These are phyloP conservation scores for Neodiprion virginianus DNA, from an alignment of 1,140 invertebrate genomes.

Conservation along the genomic window DNA sequence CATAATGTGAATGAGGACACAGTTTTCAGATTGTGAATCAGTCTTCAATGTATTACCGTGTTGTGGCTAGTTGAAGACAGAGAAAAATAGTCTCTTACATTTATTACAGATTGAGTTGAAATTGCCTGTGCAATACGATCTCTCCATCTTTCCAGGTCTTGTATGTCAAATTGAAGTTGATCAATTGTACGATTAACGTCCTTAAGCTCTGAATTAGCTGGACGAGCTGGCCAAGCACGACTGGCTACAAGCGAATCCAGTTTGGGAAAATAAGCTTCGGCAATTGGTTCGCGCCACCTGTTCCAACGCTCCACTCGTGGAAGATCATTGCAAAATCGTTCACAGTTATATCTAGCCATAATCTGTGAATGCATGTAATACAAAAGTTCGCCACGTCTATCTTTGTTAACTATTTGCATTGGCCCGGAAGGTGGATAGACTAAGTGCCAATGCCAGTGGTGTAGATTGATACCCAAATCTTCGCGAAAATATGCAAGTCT, in stretches of 20 bases:
- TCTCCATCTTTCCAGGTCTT: constrained; percentile 47
- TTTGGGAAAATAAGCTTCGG: constrained; percentile 47
- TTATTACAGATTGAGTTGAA: constrained; percentile 43
- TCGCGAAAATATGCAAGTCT: constrained; percentile 72
- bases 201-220: constrained; percentile 28
- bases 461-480: constrained; percentile 70
- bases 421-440: constrained; percentile 68
- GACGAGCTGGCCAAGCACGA: constrained; percentile 60
- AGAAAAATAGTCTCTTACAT: constrained; percentile 29
- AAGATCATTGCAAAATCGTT: constrained; percentile 43
- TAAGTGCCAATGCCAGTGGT: constrained; percentile 80
- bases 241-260: constrained; percentile 45
- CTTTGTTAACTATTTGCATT: constrained; percentile 63
- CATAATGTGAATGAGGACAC: not conserved
- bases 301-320: constrained; percentile 29
- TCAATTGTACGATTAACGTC: constrained; percentile 33
- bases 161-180: constrained; percentile 32
- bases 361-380: constrained; percentile 79
- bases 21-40: constrained; percentile 8
- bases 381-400: constrained; percentile 75
- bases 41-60: constrained; percentile 28
- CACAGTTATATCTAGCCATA: constrained; percentile 52
- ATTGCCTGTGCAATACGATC: constrained; percentile 55
- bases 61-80: constrained; percentile 8
- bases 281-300: constrained; percentile 36